These are phyloP conservation scores for Sebastes fasciatus DNA, from an alignment of 2,113 vertebrate species.

Conservation along the genomic window DNA sequence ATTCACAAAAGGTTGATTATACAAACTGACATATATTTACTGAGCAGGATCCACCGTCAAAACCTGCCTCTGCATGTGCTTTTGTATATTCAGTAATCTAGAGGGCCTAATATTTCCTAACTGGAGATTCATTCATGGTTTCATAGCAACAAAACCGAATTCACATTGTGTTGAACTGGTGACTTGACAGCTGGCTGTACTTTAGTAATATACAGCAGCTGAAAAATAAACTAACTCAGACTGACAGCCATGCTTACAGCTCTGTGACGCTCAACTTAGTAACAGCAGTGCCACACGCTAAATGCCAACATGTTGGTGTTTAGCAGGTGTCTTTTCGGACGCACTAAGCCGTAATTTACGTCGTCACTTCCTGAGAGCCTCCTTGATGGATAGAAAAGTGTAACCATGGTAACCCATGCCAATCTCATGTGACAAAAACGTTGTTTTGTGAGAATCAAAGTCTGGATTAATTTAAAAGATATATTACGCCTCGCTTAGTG, in stretches of 20 bases:
- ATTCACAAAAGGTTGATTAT: neutral
- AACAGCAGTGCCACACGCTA: neutral
- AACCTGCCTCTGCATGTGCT: neutral
- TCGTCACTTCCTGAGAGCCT: too few relatives aligned
- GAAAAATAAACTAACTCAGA: neutral
- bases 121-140: neutral
- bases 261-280: neutral
- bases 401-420: too few relatives aligned
- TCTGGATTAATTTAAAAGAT: too few relatives aligned
- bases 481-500: too few relatives aligned
- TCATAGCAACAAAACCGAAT: neutral
- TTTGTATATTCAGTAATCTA: neutral
- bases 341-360: too few relatives aligned
- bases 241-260: neutral
- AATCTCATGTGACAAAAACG: too few relatives aligned
- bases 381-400: too few relatives aligned
- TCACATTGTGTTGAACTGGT: neutral
- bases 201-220: neutral
- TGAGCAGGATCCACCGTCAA: neutral
- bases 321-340: too few relatives aligned
- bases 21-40: neutral
- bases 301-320: conserved; percentile 6
- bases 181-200: neutral
- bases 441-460: too few relatives aligned
- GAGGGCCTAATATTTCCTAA: neutral